A percentile compares a stretch with the other conserved stretches of the same genome.
These are phyloP conservation scores for Belgica antarctica DNA, from an alignment of 2,888 invertebrate genomes.

Conservation along the genomic window DNA sequence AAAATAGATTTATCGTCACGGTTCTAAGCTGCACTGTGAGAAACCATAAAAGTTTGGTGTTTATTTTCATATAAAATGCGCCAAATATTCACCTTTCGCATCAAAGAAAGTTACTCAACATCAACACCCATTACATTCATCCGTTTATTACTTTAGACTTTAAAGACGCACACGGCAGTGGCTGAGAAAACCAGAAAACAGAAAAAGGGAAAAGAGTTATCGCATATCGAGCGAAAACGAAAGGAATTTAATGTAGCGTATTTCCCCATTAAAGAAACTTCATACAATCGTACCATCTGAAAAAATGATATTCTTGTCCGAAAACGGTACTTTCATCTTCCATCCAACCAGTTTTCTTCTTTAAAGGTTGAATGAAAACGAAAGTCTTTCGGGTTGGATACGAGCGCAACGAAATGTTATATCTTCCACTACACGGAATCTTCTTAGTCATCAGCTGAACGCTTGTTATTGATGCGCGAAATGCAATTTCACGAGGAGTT, in stretches of 20 bases:
- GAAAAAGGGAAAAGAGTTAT: conserved; percentile 23
- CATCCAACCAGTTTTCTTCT: conserved; percentile 36
- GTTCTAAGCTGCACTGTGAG: background rate
- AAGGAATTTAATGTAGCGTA: conserved; percentile 36
- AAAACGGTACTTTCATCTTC: conserved; percentile 43
- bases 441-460: conserved; percentile 31
- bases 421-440: background rate
- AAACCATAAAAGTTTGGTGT: background rate
- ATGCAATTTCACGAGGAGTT: conserved; percentile 15
- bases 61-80: background rate
- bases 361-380: conserved; percentile 44
- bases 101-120: conserved; percentile 27
- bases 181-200: background rate
- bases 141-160: conserved; percentile 11
- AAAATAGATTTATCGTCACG: conserved; percentile 1
- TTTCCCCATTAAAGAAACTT: conserved; percentile 21
- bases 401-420: background rate
- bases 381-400: conserved; percentile 34
- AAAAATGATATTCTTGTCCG: conserved; percentile 41
- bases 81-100: background rate
- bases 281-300: conserved; percentile 7
- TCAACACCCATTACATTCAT: background rate
- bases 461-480: background rate
- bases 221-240: conserved; percentile 29
- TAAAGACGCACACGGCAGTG: background rate